Conservation (phyloP, 2,113 vertebrate genomes). For the Piliocolobus tephrosceles region DNA sequence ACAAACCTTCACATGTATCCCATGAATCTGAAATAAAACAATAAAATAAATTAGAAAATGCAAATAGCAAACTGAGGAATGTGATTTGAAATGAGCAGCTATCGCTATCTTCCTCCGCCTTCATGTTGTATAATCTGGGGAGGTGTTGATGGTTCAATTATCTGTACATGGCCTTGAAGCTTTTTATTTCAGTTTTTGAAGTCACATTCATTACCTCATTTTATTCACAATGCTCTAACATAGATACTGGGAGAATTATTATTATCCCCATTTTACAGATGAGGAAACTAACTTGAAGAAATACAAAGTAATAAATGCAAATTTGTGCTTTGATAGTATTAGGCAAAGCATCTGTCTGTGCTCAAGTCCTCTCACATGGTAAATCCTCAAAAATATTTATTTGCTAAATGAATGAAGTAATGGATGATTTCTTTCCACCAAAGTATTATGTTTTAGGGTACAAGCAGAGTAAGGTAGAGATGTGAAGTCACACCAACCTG, state of each 20-base stretch:
- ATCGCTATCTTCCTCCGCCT: neutral
- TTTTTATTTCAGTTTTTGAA: conserved; percentile 10
- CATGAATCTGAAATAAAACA: neutral
- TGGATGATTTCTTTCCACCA: neutral
- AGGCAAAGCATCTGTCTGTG: neutral
- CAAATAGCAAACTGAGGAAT: neutral
- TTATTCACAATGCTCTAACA: neutral
- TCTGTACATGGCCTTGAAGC: neutral
- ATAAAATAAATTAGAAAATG: neutral
- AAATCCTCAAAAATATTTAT: neutral
- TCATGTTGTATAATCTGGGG: neutral
- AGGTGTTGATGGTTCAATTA: neutral
- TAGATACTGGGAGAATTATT: neutral
- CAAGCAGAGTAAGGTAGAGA: neutral
- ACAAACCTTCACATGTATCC: too few species aligned
- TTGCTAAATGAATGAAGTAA: conserved; percentile 15
- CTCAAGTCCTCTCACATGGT: neutral
- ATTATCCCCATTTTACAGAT: neutral
- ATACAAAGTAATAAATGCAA: neutral
- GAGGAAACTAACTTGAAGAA: conserved; percentile 12
- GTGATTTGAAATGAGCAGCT: neutral
- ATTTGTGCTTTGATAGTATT: neutral
- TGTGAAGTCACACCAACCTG: neutral
- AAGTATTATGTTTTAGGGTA: neutral
- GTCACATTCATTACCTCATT: neutral